Conservation (phyloP, 2,113 vertebrate genomes). For the Tragulus kanchil region DNA sequence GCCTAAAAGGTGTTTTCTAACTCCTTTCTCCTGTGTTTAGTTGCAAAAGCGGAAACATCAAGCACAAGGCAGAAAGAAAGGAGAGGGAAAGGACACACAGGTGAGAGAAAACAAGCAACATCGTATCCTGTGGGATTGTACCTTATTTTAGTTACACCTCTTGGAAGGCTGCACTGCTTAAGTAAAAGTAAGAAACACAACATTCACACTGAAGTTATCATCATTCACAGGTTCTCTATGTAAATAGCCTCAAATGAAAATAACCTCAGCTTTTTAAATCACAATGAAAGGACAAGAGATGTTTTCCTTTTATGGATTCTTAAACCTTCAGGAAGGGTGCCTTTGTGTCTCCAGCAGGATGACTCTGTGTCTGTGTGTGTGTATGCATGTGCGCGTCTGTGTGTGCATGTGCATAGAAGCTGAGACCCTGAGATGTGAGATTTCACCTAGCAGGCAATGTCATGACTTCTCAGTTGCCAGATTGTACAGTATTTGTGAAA, state of each 20-base stretch:
- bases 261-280: constrained; percentile 46
- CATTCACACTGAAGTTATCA: not conserved
- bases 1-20: not conserved
- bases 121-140: not conserved
- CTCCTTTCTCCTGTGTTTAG: not conserved
- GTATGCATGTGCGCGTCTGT: not conserved
- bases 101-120: not conserved
- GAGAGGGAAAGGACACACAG: not conserved
- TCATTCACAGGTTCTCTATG: not conserved
- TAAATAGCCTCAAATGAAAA: constrained; percentile 30
- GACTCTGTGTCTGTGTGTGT: not conserved
- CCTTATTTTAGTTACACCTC: not conserved
- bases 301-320: constrained; percentile 16
- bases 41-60: not conserved
- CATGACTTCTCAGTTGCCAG: not conserved
- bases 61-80: not conserved
- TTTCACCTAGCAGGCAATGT: not conserved
- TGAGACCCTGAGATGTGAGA: not conserved
- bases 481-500: not conserved
- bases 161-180: not conserved
- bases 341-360: not conserved
- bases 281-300: not conserved
- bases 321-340: not conserved
- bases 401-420: accelerated
- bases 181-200: not conserved